Evolutionary conservation across 2,113 vertebrate genomes (phyloP).

Genomic region (Oenanthe oenanthe): DNA sequence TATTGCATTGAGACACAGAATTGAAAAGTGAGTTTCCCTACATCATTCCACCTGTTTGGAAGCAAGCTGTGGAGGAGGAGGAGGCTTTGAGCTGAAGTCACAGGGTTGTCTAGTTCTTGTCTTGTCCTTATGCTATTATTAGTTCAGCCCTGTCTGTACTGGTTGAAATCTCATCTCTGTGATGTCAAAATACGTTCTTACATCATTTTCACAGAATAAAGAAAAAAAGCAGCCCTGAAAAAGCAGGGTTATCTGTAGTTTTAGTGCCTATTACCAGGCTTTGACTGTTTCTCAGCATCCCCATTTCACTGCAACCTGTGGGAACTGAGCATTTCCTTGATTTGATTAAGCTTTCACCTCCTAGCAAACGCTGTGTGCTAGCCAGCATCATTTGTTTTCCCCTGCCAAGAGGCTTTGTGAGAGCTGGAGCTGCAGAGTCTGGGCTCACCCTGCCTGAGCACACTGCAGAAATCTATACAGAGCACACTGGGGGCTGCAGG

Average conservation of each 20-base stretch:
- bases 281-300: background rate
- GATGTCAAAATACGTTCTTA: background rate
- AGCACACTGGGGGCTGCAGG: background rate
- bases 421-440: background rate
- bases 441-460: background rate
- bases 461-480: background rate
- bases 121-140: background rate
- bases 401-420: background rate
- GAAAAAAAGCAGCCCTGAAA: background rate
- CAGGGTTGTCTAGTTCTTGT: background rate
- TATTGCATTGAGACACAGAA: background rate
- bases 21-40: background rate
- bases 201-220: background rate
- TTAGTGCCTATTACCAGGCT: background rate
- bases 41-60: background rate
- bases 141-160: background rate
- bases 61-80: background rate
- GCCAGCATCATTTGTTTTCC: background rate
- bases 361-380: background rate
- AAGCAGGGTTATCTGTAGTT: background rate
- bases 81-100: background rate
- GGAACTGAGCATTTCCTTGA: background rate
- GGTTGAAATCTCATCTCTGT: background rate
- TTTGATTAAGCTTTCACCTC: background rate
- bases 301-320: background rate